These are phyloP conservation scores for Embiotoca jacksoni DNA, from an alignment of 2,113 vertebrate genomes.

Conservation along the genomic window DNA sequence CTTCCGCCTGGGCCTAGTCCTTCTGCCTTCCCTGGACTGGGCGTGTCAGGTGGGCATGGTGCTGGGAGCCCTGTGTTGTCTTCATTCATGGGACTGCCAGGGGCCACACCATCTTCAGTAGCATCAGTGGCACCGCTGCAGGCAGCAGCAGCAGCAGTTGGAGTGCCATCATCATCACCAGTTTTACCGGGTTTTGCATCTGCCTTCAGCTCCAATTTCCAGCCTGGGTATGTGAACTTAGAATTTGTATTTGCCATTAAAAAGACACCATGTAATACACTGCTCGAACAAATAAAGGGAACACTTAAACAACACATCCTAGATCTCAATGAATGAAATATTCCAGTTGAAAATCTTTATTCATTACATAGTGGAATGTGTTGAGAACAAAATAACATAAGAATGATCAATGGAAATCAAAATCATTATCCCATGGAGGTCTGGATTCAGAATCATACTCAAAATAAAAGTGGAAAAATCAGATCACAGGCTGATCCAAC, in stretches of 20 bases:
- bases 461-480: too few relatives aligned
- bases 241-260: neutral
- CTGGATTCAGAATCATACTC: too few relatives aligned
- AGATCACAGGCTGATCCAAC: too few relatives aligned
- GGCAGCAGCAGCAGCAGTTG: constrained; percentile 82
- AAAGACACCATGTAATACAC: neutral
- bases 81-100: constrained; percentile 93
- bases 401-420: too few relatives aligned
- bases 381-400: too few relatives aligned
- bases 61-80: constrained; percentile 91
- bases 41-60: constrained; percentile 88
- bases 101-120: constrained; percentile 88
- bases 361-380: too few relatives aligned
- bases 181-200: constrained; percentile 96
- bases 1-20: constrained; percentile 86
- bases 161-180: constrained; percentile 87
- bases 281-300: too few relatives aligned
- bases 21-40: constrained; percentile 89
- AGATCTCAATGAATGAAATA: too few relatives aligned
- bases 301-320: too few relatives aligned
- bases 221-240: constrained; percentile 85
- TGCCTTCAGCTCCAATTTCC: constrained; percentile 97
- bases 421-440: too few relatives aligned
- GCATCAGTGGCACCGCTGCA: constrained; percentile 91
- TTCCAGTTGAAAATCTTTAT: too few relatives aligned